Conservation (phyloP, 2,888 invertebrate species). For the Luperina testacea region DNA sequence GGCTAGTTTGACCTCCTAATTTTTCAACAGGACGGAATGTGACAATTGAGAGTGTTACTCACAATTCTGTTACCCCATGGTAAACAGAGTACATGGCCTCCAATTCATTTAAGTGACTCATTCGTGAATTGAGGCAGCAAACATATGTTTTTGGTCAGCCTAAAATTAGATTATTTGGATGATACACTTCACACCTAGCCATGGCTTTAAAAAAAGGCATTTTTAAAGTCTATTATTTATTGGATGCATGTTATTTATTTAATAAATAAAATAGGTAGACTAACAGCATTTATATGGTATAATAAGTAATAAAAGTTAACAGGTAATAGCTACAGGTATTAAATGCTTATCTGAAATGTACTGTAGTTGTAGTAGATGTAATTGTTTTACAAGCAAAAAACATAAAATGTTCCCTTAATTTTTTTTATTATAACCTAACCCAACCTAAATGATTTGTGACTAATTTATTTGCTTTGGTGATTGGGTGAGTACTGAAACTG, state of each 20-base stretch:
- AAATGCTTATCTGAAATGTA: neutral
- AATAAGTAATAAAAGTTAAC: too few species aligned
- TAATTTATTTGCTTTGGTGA: neutral
- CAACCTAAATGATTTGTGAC: neutral
- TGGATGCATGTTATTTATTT: neutral
- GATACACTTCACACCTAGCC: conserved; percentile 11
- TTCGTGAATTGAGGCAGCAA: conserved; percentile 28
- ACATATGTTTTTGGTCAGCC: conserved; percentile 33
- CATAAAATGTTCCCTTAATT: too few species aligned
- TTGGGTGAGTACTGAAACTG: neutral
- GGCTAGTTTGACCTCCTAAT: conserved; percentile 4
- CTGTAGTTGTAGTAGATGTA: too few species aligned
- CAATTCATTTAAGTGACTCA: conserved; percentile 56
- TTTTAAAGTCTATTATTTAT: conserved; percentile 9
- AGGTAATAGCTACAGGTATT: too few species aligned
- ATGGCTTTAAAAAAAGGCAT: neutral
- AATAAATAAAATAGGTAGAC: too few species aligned
- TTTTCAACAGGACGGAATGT: conserved; percentile 22
- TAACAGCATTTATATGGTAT: neutral
- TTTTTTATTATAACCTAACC: too few species aligned
- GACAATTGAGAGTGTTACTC: conserved; percentile 38
- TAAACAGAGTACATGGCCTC: conserved; percentile 24
- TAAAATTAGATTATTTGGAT: conserved; percentile 26
- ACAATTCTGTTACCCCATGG: conserved; percentile 45
- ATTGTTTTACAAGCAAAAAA: neutral